Conservation (phyloP, 1,140 invertebrate genomes). For the Lordiphosa collinella region DNA sequence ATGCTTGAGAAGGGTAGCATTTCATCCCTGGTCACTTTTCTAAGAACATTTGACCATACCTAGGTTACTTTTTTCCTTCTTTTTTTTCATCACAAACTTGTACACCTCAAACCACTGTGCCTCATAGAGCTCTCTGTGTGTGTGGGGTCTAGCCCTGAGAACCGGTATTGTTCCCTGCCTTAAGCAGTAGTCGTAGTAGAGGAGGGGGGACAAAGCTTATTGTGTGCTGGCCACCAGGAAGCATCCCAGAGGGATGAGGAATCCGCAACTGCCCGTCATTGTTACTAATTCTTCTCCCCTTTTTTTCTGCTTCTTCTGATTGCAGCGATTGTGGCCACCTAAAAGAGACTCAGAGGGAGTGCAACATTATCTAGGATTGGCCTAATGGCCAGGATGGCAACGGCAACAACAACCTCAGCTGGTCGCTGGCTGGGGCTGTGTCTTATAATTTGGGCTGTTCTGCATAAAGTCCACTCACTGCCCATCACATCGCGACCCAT, state of each 20-base stretch:
- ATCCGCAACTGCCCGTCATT: slow-evolving; percentile 7
- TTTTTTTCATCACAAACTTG: neutral
- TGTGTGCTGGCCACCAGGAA: slow-evolving; percentile 10
- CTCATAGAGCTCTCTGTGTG: slow-evolving; percentile 10
- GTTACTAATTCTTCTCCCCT: neutral
- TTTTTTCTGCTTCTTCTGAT: slow-evolving; percentile 5
- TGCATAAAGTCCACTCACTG: slow-evolving; percentile 18
- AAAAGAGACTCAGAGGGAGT: neutral
- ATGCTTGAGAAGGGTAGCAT: too few relatives aligned
- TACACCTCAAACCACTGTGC: neutral
- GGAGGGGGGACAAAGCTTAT: slow-evolving; percentile 15
- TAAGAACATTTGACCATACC: too few relatives aligned
- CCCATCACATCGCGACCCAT: slow-evolving; percentile 76
- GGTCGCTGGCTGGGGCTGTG: slow-evolving; percentile 12
- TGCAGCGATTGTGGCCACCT: slow-evolving; percentile 1
- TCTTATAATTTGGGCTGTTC: slow-evolving; percentile 7
- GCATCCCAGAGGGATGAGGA: neutral
- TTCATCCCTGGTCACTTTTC: too few relatives aligned
- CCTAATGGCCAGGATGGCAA: slow-evolving; percentile 21
- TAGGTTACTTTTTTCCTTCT: too few relatives aligned
- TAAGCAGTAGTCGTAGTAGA: neutral
- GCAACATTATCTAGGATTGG: slow-evolving; percentile 2
- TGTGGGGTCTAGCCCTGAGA: slow-evolving; percentile 12
- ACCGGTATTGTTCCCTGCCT: slow-evolving; percentile 22
- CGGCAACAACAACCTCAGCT: slow-evolving; percentile 5